A percentile compares a stretch with the other conserved stretches of the same genome.
Conservation (phyloP, 2,797 vertebrate species). For the Sphaeramia orbicularis region DNA sequence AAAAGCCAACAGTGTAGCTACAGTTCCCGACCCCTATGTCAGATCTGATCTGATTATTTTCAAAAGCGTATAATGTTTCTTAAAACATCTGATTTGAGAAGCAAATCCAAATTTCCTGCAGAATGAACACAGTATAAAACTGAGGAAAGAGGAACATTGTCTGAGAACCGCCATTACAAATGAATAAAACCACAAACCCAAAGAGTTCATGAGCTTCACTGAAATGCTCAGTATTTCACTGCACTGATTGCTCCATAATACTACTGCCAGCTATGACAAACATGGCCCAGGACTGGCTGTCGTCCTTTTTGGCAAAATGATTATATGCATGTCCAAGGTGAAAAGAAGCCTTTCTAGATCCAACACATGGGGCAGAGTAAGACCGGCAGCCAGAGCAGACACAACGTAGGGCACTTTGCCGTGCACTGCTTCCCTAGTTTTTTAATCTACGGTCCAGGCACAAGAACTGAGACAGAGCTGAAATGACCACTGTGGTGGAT, state of each 20-base stretch:
- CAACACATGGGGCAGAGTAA: conserved; percentile 25
- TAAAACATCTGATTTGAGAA: too few relatives aligned
- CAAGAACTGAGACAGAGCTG: conserved; percentile 41
- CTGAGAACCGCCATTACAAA: too few relatives aligned
- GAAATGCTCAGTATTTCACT: not conserved
- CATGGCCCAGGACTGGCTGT: conserved; percentile 9
- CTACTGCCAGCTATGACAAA: conserved; percentile 19
- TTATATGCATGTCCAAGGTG: conserved; percentile 26
- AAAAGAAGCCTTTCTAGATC: conserved; percentile 29
- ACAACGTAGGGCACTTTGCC: conserved; percentile 24
- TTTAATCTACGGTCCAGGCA: conserved; percentile 43
- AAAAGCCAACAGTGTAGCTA: too few relatives aligned
- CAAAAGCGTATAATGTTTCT: too few relatives aligned
- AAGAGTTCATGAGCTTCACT: not conserved
- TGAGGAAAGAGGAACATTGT: too few relatives aligned
- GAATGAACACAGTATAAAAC: too few relatives aligned
- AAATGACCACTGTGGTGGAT: conserved; percentile 22
- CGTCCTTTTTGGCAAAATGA: conserved; percentile 10
- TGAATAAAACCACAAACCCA: not conserved
- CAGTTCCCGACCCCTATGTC: too few relatives aligned
- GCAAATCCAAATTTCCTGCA: too few relatives aligned
- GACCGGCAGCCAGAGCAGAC: conserved; percentile 49
- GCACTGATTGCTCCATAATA: not conserved
- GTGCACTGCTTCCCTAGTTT: conserved; percentile 11
- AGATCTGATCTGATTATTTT: too few relatives aligned